phyloP scores from a whole-genome alignment of 2,113 vertebrate species.

The Rhineura floridana region DNA sequence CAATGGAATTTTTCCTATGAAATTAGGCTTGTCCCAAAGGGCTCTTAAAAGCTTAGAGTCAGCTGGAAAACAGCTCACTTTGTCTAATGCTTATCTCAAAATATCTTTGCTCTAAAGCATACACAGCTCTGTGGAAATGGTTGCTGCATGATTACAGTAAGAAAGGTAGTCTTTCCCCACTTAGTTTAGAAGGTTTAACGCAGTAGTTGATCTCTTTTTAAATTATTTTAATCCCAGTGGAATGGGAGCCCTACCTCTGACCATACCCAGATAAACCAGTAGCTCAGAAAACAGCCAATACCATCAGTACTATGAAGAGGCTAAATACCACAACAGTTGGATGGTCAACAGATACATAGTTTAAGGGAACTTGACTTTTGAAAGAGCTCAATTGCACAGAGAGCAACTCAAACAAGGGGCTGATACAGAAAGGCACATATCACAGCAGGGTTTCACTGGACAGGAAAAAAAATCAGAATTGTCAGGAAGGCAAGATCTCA shows the following conservation, averaged over 20 bases:
- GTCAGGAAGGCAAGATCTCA: background rate
- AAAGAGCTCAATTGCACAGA: background rate
- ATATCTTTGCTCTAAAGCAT: background rate
- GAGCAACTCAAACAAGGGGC: background rate
- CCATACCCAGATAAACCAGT: background rate
- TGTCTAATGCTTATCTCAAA: background rate
- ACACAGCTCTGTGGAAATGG: background rate
- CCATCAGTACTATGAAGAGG: background rate
- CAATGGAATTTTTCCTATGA: background rate
- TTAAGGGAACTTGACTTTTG: rapidly evolving
- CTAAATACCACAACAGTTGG: background rate
- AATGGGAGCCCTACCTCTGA: background rate
- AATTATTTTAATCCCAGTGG: background rate
- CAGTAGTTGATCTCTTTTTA: background rate
- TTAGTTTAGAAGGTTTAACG: background rate
- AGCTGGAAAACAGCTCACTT: background rate
- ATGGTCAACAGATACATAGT: background rate
- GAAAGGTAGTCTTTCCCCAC: background rate
- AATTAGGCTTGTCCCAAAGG: background rate
- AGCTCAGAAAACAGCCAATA: background rate
- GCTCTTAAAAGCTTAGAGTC: conserved; percentile 1
- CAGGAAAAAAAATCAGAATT: background rate
- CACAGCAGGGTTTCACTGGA: background rate
- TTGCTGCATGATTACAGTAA: background rate
- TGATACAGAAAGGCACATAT: background rate